Evolutionary conservation across 2,888 invertebrate species (phyloP), one percentile per base, ranked within the genome.

Genomic region (Stenodera caucasica): DNA sequence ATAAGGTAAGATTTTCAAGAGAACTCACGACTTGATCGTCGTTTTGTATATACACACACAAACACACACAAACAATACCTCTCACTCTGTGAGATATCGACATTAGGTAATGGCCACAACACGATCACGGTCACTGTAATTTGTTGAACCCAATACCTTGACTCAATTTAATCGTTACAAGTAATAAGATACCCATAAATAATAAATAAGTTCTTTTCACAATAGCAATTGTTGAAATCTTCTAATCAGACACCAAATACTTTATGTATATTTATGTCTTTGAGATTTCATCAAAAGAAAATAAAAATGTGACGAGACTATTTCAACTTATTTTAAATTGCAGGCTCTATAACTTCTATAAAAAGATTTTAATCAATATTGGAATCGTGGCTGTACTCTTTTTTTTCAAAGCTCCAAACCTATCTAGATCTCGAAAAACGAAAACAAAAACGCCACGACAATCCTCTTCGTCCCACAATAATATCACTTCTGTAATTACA

Each of bases 71-170:
- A 9, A 21, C 30, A 45, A 59, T 59, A 61, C 53, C 21, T 32
- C 30, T 35, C 6, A 14, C 30, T 75, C 75, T 77, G 77, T 77
- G 78, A 77, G 77, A 74, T 77, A 77, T 77, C 77, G 76, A 75
- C 73, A 77, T 78, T 78, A 77, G 74, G 76, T 77, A 77, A 78
- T 77, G 76, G 76, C 77, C 75, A 70, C 67, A 68, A 72, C 77
- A 78, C 77, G 77, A 78, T 75, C 76, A 76, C 77, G 77, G 77
- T 77, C 77, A 77, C 74, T 74, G 75, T 75, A 76, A 77, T 78
- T 77, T 77, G 77, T 77, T 77, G 77, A 76, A 76, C 77, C 74
- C 75, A 72, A 75, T 74, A 72, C 72, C 71, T 75, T 67, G 75
- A 70, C 73, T 75, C 70, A 73, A 73, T 74, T 74, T 75, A 75